Evolutionary conservation across 35 echinoderm and acorn worm species (phyloP).

Genomic region (Acanthaster planci): DNA sequence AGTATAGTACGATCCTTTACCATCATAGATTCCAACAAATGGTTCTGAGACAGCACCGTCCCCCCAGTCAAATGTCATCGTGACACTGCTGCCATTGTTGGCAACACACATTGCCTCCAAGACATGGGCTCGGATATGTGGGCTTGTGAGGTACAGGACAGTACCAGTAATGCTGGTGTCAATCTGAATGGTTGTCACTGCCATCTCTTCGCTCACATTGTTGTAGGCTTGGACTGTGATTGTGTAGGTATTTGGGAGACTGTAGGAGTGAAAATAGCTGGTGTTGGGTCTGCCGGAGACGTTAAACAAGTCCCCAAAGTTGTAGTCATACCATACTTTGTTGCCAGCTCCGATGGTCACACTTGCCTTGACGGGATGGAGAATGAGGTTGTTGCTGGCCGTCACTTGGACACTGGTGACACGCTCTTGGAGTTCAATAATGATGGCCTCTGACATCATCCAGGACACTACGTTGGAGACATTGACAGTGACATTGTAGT

Average conservation of each 20-base stretch:
- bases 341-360: slow-evolving; percentile 59
- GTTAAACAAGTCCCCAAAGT: slow-evolving; percentile 64
- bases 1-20: slow-evolving; percentile 46
- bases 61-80: slow-evolving; percentile 81
- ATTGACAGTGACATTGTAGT: slow-evolving; percentile 67
- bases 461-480: slow-evolving; percentile 82
- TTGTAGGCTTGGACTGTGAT: slow-evolving; percentile 50
- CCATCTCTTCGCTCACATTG: slow-evolving; percentile 40
- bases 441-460: slow-evolving; percentile 64
- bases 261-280: slow-evolving; percentile 19
- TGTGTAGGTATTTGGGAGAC: slow-evolving; percentile 46
- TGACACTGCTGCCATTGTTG: slow-evolving; percentile 71
- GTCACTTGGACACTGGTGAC: slow-evolving; percentile 45
- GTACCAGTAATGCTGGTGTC: slow-evolving; percentile 56
- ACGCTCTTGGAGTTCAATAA: slow-evolving; percentile 65
- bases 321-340: slow-evolving; percentile 66
- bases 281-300: slow-evolving; percentile 7
- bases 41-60: slow-evolving; percentile 60
- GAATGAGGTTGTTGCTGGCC: slow-evolving; percentile 36
- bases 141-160: slow-evolving; percentile 27
- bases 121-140: slow-evolving; percentile 43
- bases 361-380: slow-evolving; percentile 17
- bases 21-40: slow-evolving; percentile 37
- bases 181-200: slow-evolving; percentile 40
- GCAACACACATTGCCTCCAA: slow-evolving; percentile 44